Percentiles rank a stretch among this genome's conserved stretches.
phyloP scores from a whole-genome alignment of 2,113 vertebrate genomes.

The Cardinalis cardinalis region DNA sequence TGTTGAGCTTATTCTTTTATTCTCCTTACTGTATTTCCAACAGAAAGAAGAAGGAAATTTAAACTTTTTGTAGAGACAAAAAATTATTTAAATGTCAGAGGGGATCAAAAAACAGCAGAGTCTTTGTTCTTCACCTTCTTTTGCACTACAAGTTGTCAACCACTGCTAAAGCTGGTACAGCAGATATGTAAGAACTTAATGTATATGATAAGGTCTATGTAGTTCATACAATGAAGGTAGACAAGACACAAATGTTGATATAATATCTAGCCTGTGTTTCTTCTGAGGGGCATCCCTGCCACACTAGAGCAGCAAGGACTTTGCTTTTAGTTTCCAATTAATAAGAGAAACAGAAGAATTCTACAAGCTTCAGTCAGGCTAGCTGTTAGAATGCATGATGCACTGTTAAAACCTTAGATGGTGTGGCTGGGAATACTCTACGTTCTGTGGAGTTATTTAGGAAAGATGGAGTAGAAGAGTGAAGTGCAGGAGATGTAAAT shows the following conservation, averaged over 20 bases:
- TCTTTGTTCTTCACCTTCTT: neutral
- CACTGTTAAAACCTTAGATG: neutral
- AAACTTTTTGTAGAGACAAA: neutral
- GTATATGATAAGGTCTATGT: neutral
- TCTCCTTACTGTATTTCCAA: neutral
- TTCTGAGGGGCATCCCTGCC: neutral
- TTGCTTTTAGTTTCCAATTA: neutral
- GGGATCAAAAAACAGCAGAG: neutral
- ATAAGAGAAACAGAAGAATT: neutral
- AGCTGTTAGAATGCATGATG: neutral
- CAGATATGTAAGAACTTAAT: neutral
- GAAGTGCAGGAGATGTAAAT: neutral
- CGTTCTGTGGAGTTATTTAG: neutral
- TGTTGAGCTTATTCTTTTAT: neutral
- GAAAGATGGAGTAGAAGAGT: neutral
- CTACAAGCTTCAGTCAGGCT: neutral
- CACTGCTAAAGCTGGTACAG: neutral
- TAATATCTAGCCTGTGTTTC: neutral
- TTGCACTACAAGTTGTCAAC: neutral
- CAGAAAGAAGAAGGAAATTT: neutral
- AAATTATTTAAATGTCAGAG: neutral
- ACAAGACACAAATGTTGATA: neutral
- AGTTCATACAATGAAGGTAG: neutral
- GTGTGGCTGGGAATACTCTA: neutral
- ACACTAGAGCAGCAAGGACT: rapidly evolving